Evolutionary conservation across 2,888 invertebrate species (phyloP).

Genomic region (Leptinotarsa peninsularis): DNA sequence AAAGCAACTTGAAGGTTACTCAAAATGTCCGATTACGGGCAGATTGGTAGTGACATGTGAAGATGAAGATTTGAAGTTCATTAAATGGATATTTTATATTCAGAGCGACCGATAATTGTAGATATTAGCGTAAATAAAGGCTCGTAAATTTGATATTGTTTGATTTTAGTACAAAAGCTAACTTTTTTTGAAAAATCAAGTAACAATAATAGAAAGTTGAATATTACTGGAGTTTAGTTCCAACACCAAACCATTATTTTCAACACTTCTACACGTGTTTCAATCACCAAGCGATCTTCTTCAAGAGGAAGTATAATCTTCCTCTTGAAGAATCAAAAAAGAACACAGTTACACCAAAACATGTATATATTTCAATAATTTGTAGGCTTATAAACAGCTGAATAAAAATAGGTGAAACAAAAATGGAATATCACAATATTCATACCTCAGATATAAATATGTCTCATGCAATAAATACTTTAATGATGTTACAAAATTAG

Average conservation of each 20-base stretch:
- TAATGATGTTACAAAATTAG: conserved; percentile 66
- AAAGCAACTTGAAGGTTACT: conserved; percentile 22
- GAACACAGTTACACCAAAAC: background rate
- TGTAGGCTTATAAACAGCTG: background rate
- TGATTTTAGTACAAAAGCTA: too few species aligned
- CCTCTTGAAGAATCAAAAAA: too few species aligned
- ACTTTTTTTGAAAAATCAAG: too few species aligned
- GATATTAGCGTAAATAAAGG: conserved; percentile 1
- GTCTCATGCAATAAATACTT: background rate
- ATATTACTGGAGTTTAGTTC: too few species aligned
- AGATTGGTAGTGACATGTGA: conserved; percentile 41
- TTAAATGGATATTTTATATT: conserved; percentile 36
- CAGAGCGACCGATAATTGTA: conserved; percentile 25
- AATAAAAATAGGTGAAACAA: background rate
- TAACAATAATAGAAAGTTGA: too few species aligned
- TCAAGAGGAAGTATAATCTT: too few species aligned
- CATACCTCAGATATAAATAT: background rate
- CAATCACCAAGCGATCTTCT: too few species aligned
- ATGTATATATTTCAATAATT: background rate
- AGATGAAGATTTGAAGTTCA: conserved; percentile 21
- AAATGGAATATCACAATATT: conserved; percentile 17
- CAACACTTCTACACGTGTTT: too few species aligned
- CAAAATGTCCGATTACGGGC: conserved; percentile 38
- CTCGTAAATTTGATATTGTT: too few species aligned
- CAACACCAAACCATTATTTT: too few species aligned